A percentile compares a stretch with the other conserved stretches of the same genome.
These are phyloP conservation scores for Amblyopsis hoosieri DNA, from an alignment of 2,797 vertebrate species.

Conservation along the genomic window DNA sequence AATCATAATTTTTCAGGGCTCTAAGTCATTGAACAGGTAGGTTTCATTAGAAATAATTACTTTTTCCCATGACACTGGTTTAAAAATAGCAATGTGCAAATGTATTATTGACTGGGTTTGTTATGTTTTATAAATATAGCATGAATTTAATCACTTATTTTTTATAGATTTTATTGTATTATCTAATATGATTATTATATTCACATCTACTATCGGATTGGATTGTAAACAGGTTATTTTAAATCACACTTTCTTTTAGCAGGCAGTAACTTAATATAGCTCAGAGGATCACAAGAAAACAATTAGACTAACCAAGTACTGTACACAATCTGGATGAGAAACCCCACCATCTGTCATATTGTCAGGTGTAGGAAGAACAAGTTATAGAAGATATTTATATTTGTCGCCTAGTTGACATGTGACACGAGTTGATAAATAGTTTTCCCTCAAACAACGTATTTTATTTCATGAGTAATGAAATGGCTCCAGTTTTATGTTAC, in stretches of 20 bases:
- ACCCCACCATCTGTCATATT: slow-evolving; percentile 32
- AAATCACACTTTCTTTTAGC: slow-evolving; percentile 13
- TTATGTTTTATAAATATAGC: slow-evolving; percentile 19
- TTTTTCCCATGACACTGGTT: slow-evolving; percentile 65
- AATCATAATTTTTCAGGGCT: slow-evolving; percentile 55
- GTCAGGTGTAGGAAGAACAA: slow-evolving; percentile 34
- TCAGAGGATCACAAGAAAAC: slow-evolving; percentile 21
- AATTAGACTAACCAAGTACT: background rate
- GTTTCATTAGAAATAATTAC: slow-evolving; percentile 21
- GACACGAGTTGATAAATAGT: slow-evolving; percentile 61
- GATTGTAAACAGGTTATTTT: slow-evolving; percentile 21
- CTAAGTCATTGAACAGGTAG: slow-evolving; percentile 57
- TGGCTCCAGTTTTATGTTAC: background rate
- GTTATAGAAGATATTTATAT: slow-evolving; percentile 56
- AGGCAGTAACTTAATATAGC: slow-evolving; percentile 28
- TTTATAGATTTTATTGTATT: background rate
- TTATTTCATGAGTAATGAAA: slow-evolving; percentile 45
- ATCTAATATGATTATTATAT: background rate
- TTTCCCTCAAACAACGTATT: slow-evolving; percentile 54
- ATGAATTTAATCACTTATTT: background rate
- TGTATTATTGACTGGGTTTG: slow-evolving; percentile 22
- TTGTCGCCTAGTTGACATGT: slow-evolving; percentile 54
- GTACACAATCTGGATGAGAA: background rate
- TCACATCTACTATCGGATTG: background rate
- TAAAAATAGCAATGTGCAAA: slow-evolving; percentile 65